A percentile compares a stretch with the other conserved stretches of the same genome.
These are phyloP conservation scores for Cephalotes varians DNA, from an alignment of 2,888 invertebrate genomes.

Conservation along the genomic window DNA sequence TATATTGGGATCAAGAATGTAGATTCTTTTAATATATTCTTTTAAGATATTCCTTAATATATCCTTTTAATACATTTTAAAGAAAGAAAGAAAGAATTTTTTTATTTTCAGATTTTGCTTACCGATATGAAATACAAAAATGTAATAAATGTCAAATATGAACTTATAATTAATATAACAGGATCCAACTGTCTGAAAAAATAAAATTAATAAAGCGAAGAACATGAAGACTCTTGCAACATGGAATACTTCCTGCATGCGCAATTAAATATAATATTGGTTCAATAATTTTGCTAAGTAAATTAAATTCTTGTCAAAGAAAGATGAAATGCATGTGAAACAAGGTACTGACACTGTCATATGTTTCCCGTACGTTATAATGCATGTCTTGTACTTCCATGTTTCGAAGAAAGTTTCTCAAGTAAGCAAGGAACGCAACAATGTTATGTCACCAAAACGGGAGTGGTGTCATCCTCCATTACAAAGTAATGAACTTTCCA, in stretches of 20 bases:
- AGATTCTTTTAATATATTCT: neutral
- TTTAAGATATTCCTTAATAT: no score
- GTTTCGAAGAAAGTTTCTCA: slow-evolving; percentile 8
- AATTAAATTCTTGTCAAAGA: neutral
- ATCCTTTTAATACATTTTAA: neutral
- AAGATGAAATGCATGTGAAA: slow-evolving; percentile 17
- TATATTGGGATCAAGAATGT: neutral
- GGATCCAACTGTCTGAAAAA: neutral
- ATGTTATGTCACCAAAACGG: slow-evolving; percentile 18
- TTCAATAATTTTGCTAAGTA: neutral
- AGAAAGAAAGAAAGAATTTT: neutral
- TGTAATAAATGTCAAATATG: slow-evolving; percentile 11
- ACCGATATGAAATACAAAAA: no score
- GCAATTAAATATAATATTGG: slow-evolving; percentile 1
- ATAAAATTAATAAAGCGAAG: slow-evolving; percentile 24
- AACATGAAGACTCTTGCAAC: neutral
- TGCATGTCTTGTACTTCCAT: neutral
- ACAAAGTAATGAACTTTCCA: slow-evolving; percentile 31
- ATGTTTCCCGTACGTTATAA: neutral
- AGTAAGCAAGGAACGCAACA: neutral
- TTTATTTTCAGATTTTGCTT: neutral
- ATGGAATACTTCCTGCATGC: neutral
- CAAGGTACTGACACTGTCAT: neutral
- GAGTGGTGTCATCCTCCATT: slow-evolving; percentile 15
- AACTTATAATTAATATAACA: neutral